Conservation (phyloP, 2,888 invertebrate species). For the Julus scandinavius region DNA sequence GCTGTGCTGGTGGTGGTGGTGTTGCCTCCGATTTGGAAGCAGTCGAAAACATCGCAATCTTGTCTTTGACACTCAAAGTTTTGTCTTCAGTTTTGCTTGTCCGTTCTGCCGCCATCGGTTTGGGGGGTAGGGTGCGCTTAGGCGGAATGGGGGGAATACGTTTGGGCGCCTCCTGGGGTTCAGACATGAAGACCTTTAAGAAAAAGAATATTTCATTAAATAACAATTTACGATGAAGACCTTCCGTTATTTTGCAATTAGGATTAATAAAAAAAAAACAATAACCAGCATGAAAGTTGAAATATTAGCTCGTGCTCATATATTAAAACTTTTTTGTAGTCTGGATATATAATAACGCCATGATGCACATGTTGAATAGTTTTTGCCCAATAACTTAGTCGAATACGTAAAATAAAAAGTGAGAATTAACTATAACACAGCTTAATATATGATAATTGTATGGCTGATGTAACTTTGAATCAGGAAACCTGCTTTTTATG, state of each 20-base stretch:
- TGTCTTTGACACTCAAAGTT: slow-evolving; percentile 77
- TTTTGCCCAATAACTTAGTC: too few species aligned
- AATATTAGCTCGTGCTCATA: too few species aligned
- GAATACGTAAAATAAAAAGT: too few species aligned
- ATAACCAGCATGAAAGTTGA: not conserved
- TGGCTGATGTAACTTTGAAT: too few species aligned
- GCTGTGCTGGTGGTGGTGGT: slow-evolving; percentile 42
- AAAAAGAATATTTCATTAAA: not conserved
- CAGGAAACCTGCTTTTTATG: too few species aligned
- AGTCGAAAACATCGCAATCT: slow-evolving; percentile 85
- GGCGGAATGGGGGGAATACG: slow-evolving; percentile 58
- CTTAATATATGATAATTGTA: too few species aligned
- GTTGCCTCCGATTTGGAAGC: slow-evolving; percentile 49
- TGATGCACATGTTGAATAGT: too few species aligned
- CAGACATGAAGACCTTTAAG: not conserved
- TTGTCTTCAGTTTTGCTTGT: slow-evolving; percentile 55
- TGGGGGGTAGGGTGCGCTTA: slow-evolving; percentile 57
- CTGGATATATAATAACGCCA: too few species aligned
- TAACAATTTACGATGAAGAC: not conserved
- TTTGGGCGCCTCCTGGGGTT: not conserved
- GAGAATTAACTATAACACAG: too few species aligned
- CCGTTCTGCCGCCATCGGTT: slow-evolving; percentile 55
- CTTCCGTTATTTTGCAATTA: not conserved
- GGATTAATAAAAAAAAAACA: too few species aligned
- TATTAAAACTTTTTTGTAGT: too few species aligned